Evolutionary conservation across 2,888 invertebrate genomes (phyloP), one percentile per base, ranked within the genome.

Genomic region (Melinaea menophilus): DNA sequence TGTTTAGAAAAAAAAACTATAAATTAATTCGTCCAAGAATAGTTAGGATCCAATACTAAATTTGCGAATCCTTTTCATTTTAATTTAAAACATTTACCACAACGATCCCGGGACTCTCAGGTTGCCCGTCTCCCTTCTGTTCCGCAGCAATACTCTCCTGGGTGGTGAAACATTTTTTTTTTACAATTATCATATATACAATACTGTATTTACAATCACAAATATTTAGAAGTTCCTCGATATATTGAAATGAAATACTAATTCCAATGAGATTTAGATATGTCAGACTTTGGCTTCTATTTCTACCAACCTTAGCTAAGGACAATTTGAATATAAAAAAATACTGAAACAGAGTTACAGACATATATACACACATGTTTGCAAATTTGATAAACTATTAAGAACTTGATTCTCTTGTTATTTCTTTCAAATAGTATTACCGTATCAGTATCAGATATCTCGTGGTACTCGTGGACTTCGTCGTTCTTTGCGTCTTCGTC

Each of bases 381-480:
- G 22, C 22, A 22, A 22, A 22, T 22, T 22, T 22, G 22, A 22
- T 22, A 22, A 22, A 22, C 22, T 22, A 41, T 9, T 41, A 9
- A 41, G 3, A 41, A 41, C 3, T 9, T 41, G 9, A 9, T 5
- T 41, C 11, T 41, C 9, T 5, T 9, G 1, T 9, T 3, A 9
- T 9, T 9, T 9, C 7, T 9, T 9, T 9, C 11, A 9, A 41
- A 41, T 41, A 41, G 7, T 58, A 76, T 77, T 75, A 88, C 88
- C 72, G 84, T 84, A 45, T 87, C 87, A 0, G 85, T 85, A 61
- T 90, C 89, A 0, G 88, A 84, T 57, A 90, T 90, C 69, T 90
- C 90, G 55, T 90, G 87, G 60, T 90, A 90, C 63, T 89, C 90
- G 60, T 90, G 89, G 1, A 84, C 78, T 57, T 89, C 88, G 34